Conservation (phyloP, 1,140 invertebrate genomes). For the Atta texana region DNA sequence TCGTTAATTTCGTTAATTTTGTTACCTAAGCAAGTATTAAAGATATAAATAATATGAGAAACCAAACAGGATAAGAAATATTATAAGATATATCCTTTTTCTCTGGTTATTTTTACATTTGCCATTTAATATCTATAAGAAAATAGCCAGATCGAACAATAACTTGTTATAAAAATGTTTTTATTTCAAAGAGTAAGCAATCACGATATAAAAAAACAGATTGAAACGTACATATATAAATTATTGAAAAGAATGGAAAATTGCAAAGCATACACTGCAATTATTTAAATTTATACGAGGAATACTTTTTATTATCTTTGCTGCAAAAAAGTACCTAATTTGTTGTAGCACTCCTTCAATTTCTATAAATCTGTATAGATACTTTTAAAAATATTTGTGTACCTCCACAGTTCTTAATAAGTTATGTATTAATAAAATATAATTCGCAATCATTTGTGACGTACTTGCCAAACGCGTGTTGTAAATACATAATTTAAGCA, state of each 20-base stretch:
- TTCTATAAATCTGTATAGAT: not conserved
- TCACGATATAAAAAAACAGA: not conserved
- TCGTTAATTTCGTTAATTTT: not conserved
- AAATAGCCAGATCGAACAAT: not conserved
- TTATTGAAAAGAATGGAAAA: not conserved
- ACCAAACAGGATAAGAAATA: not conserved
- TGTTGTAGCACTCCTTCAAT: not conserved
- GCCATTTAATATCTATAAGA: not conserved
- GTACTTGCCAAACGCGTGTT: too few species aligned
- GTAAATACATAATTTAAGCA: too few species aligned
- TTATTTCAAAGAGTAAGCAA: conserved; percentile 5
- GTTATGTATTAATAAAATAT: too few species aligned
- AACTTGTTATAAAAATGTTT: conserved; percentile 9
- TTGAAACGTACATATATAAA: not conserved
- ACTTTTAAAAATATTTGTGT: not conserved
- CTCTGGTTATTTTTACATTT: not conserved
- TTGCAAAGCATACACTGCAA: not conserved
- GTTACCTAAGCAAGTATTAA: not conserved
- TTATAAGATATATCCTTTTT: not conserved
- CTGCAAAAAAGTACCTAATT: not conserved
- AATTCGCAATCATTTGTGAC: too few species aligned
- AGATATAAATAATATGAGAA: not conserved
- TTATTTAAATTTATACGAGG: not conserved
- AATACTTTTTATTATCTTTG: not conserved
- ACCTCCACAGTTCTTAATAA: not conserved